Evolutionary conservation across 2,888 invertebrate genomes (phyloP).

Genomic region (Galeopsomyia nigrocyanea): DNA sequence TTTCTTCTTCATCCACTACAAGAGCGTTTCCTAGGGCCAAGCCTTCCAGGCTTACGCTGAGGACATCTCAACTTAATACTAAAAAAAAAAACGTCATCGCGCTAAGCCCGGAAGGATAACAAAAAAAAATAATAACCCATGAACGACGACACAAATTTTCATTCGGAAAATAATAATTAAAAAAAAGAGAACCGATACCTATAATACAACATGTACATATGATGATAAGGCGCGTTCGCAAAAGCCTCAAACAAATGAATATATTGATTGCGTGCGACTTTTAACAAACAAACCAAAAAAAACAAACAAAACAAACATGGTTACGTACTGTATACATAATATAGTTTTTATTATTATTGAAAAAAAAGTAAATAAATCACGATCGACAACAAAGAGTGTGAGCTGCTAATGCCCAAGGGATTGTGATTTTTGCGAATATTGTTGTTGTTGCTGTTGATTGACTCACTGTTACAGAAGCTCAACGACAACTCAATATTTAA

Average conservation of each 20-base stretch:
- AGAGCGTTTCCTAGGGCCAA: slow-evolving; percentile 80
- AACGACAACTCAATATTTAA: slow-evolving; percentile 3
- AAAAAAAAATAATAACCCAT: not conserved
- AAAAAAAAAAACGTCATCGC: not conserved
- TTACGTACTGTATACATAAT: slow-evolving; percentile 3
- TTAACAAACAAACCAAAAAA: slow-evolving; percentile 14
- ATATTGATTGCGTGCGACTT: slow-evolving; percentile 33
- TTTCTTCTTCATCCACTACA: slow-evolving; percentile 96
- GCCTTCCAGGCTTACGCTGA: slow-evolving; percentile 38
- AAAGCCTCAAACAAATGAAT: slow-evolving; percentile 47
- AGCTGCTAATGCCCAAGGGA: slow-evolving; percentile 1
- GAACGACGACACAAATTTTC: slow-evolving; percentile 1
- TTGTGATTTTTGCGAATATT: slow-evolving; percentile 26
- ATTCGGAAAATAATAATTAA: not conserved
- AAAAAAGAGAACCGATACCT: not conserved
- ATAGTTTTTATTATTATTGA: slow-evolving; percentile 29
- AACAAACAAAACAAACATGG: slow-evolving; percentile 2
- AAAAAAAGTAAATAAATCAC: slow-evolving; percentile 12
- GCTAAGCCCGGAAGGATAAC: not conserved
- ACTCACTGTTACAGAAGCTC: slow-evolving; percentile 22
- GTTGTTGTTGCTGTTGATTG: slow-evolving; percentile 18
- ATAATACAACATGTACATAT: not conserved
- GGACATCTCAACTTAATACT: slow-evolving; percentile 9
- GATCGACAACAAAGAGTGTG: slow-evolving; percentile 21
- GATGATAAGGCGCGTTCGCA: slow-evolving; percentile 40